Base-by-base conservation (phyloP, 1,140 invertebrate genomes). In the Scaptomyza montana region DNA sequence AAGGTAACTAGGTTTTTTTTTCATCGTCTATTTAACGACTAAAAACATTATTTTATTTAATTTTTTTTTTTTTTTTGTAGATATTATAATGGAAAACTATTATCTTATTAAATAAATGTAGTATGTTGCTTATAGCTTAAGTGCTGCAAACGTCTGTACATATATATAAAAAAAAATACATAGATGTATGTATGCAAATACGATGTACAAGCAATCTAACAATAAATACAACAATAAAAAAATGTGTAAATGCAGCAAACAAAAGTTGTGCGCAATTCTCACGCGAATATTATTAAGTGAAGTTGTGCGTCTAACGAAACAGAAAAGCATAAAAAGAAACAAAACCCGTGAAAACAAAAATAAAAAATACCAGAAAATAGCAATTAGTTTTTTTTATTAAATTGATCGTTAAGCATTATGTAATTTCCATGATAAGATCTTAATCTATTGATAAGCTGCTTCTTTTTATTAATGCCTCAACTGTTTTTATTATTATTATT, bases 261-360 rank as follows among this genome's bases (percentile, higher is more conserved):
- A 66, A 46, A 77, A 53, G 13, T 53, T 30, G 43, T 53, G 67
- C 73, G 62, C 74, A 71, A 57, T 57, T 54, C 46, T 73, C 64
- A 78, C 59, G 78, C 65, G 68, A 84, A 72, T 84, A 82, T 79
- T 85, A 85, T 76, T 77, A 76, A 86, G 75, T 80, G 77, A 64
- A 55, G 63, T 66, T 77, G 70, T 49, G 65, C 55, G 50, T 16
- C 36, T 46, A 19, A 47, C 33, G 13, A 36, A n/a, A 56, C 28
- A 36, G 7, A 39, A 47, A 63, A 53, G 7, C 30, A 25, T 30
- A 19, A 39, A 41, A 30, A 28, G 3, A 61, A 19, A 33, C 12
- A 46, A 59, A 51, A 49, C 1, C 2, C 7, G 46, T 47, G 19
- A 13, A 33, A 66, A n/a, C n/a, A n/a, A n/a, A n/a, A n/a, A n/a